Conservation (phyloP, 2,797 vertebrate genomes). For the Limnodromus scolopaceus region DNA sequence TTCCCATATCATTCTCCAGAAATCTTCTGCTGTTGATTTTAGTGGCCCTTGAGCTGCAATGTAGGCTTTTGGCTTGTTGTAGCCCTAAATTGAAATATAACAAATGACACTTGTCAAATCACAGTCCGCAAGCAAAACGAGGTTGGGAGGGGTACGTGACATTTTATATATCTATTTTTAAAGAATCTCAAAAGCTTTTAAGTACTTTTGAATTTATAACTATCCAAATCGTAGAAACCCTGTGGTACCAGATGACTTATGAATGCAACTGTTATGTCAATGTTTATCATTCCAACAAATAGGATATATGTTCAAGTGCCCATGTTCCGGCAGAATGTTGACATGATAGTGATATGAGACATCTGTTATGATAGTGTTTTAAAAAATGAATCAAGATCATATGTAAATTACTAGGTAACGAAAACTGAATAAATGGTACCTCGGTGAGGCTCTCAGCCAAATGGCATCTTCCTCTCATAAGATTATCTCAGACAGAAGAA, state of each 20-base stretch:
- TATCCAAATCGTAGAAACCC: background rate
- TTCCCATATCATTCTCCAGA: constrained; percentile 99
- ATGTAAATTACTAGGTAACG: background rate
- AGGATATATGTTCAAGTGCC: background rate
- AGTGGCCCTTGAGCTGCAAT: constrained; percentile 96
- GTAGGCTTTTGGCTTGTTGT: constrained; percentile 89
- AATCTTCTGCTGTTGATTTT: constrained; percentile 91
- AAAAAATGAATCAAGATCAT: background rate
- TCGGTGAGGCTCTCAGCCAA: background rate
- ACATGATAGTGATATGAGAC: background rate
- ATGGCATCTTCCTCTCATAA: background rate
- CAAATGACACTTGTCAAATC: constrained; percentile 19
- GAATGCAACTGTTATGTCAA: background rate
- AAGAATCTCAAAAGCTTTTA: background rate
- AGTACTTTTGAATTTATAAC: background rate
- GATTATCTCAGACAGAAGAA: constrained; percentile 1
- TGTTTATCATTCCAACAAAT: background rate
- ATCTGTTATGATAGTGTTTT: background rate
- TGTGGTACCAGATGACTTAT: background rate
- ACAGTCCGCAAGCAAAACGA: background rate
- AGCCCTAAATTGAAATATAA: constrained; percentile 82
- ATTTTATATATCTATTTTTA: constrained; percentile 18
- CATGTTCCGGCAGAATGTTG: background rate
- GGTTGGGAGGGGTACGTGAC: background rate
- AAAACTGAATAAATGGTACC: background rate